Conservation (phyloP, 2,888 invertebrate species). For the Saturnia pavonia region DNA sequence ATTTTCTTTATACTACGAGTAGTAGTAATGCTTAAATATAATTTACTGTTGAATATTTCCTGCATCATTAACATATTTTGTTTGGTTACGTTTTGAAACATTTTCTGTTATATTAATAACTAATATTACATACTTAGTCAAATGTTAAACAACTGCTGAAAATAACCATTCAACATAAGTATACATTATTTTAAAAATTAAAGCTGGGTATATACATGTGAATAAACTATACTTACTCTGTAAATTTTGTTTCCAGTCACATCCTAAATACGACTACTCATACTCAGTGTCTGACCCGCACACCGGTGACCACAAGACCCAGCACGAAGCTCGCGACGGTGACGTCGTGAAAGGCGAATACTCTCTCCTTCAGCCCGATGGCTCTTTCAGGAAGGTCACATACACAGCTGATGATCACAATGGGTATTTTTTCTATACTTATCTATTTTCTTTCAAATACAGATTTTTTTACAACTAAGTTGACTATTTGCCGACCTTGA, state of each 20-base stretch:
- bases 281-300: constrained; percentile 78
- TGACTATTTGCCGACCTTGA: no score
- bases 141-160: no score
- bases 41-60: not conserved
- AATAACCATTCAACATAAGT: no score
- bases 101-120: no score
- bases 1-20: not conserved
- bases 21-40: no score
- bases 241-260: constrained; percentile 51
- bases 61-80: no score
- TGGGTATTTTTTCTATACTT: constrained; percentile 53
- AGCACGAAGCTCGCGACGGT: constrained; percentile 73
- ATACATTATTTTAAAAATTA: no score
- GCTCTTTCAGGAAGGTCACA: constrained; percentile 78
- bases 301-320: constrained; percentile 78
- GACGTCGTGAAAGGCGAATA: constrained; percentile 77
- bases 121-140: no score
- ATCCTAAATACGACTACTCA: constrained; percentile 78
- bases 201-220: not conserved
- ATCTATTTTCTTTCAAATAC: not conserved
- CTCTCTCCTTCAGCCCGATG: constrained; percentile 75
- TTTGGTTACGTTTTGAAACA: no score
- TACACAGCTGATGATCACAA: constrained; percentile 79
- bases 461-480: no score
- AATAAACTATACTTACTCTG: not conserved